Base-by-base conservation (phyloP, 92 coral and sea anemone genomes). In the Palythoa grandis region DNA sequence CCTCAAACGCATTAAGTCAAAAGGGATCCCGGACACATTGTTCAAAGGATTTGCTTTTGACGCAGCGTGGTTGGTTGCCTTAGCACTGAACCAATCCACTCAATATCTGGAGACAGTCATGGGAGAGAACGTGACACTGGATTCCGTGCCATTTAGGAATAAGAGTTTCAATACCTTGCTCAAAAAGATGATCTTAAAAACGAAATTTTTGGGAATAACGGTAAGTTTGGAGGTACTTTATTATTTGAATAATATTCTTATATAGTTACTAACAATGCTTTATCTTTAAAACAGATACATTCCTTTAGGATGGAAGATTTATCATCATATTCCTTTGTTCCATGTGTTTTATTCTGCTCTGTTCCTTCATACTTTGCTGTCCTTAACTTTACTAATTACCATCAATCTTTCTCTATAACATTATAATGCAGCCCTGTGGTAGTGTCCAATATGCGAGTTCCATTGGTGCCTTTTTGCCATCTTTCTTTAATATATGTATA, bases 21-120 rank as follows among this genome's bases (percentile, higher is more conserved):
- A 19, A 5, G 23, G 63, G 47, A 25, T 80, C 25, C 19, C 10
- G 15, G 85, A 80, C 85, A 80, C 85, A 20, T 35, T 52, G 12
- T 80, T 23, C 35, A 80, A 80, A 66, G 85, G 85, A 11, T 80
- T 80, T 25, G 85, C 85, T 4, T 80, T 80, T 13, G 85, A 80
- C 16, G 75, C 85, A 5, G 85, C 85, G 7, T 80, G 85, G 85
- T 60, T 80, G 4, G 85, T 80, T 5, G 85, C 85, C 5, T 50
- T 47, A 10, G 74, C 75, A 12, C 40, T 80, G 40, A 80, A 80
- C 61, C 74, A 67, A 29, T 65, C 85, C 13, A 67, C 16, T 0
- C 60, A 1, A 22, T 20, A 22, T 23, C 85, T 80, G 10, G 39
- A 10, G 60, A 13, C 23, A 11, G 85, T 52, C 3, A 47, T 80